Evolutionary conservation across 2,113 vertebrate species (phyloP), one percentile per base, ranked within the genome.

Genomic region (Brachypodius melanocephalos): DNA sequence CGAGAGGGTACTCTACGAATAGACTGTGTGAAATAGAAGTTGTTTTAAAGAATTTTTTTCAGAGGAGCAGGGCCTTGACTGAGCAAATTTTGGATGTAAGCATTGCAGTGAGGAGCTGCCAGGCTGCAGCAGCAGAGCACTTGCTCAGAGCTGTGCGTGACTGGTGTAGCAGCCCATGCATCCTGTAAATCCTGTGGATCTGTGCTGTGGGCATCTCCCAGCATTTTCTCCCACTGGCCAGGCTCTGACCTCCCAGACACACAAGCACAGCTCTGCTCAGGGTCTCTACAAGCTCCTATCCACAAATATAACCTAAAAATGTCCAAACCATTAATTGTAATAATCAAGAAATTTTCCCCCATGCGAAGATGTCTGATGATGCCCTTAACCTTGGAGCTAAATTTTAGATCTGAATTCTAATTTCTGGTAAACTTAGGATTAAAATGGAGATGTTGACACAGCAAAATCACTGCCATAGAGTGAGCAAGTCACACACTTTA

Each of bases 361-460:
- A 0, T 68, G 28, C 24, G 12, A 29, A 52, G 26, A 63, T 34
- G 38, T 65, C 74, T 65, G 71, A 45, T 61, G 51, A 17, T 57
- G 55, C 14, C 49, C 81, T 76, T 94, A 81, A 95, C 62, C 91
- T 95, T 93, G 72, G 54, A 88, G 86, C 40, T 73, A 69, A 74
- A 81, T 91, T 90, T 92, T 57, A 63, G 40, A 49, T 89, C 31
- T 59, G 55, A 78, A 84, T 96, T 96, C 40, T 85, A 54, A 86
- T 90, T 94, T 91, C 52, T 61, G 42, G 65, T 88, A 87, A 93
- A 90, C 2, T 66, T 2, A 1, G 63, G 54, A 91, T 96, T 94
- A 91, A 95, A 95, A 91, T 54, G 78, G 85, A 83, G 78, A 81
- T 73, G 54, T 95, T 96, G 93, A 95, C 78, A 59, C 72, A 85